Percentiles rank a stretch among this genome's conserved stretches.
Conservation (phyloP, 1,140 invertebrate species). For the Neodiprion fabricii region DNA sequence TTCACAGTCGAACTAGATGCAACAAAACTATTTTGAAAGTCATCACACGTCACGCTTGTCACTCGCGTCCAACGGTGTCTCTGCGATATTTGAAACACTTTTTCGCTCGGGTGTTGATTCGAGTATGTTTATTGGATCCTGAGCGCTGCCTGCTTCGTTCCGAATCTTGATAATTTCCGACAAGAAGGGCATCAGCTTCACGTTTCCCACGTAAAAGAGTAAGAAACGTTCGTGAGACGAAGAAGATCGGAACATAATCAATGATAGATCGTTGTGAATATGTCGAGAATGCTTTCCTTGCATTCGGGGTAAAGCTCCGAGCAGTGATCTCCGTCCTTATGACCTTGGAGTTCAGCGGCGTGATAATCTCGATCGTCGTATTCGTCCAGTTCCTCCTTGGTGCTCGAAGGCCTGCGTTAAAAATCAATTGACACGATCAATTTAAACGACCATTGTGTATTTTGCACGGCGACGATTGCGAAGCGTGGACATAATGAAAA, state of each 20-base stretch:
- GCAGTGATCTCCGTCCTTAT: conserved; percentile 48
- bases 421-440: not conserved
- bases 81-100: too few relatives aligned
- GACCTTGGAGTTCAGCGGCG: conserved; percentile 53
- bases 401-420: conserved; percentile 55
- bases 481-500: too few relatives aligned
- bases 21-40: too few relatives aligned
- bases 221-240: not conserved
- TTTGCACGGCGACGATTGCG: not conserved
- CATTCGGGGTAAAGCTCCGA: conserved; percentile 59
- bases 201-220: too few relatives aligned
- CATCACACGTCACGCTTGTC: too few relatives aligned
- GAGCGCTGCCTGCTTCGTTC: too few relatives aligned
- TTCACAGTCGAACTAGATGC: too few relatives aligned
- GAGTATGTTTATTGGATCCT: too few relatives aligned
- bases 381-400: conserved; percentile 51
- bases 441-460: not conserved
- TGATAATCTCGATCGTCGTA: conserved; percentile 53
- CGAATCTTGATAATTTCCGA: too few relatives aligned
- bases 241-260: not conserved
- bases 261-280: conserved; percentile 45
- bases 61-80: too few relatives aligned
- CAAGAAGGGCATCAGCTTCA: too few relatives aligned
- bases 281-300: conserved; percentile 50
- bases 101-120: too few relatives aligned